These are phyloP conservation scores for Drosophila infuscata DNA, from an alignment of 2,888 invertebrate genomes.

Conservation along the genomic window DNA sequence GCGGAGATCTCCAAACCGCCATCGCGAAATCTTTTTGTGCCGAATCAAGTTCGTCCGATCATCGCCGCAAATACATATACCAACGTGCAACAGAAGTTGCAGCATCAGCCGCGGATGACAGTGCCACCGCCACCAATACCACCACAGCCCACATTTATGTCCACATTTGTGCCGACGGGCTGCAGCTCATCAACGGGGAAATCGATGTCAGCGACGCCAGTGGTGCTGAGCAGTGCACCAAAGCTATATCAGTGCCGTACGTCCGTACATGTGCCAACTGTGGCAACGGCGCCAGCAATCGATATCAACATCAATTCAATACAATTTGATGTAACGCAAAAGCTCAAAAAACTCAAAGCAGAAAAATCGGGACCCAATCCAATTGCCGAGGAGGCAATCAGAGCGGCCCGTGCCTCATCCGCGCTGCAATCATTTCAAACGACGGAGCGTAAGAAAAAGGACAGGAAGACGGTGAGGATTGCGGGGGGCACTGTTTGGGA, in stretches of 20 bases:
- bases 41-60: constrained; percentile 87
- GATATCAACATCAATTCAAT: constrained; percentile 86
- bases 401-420: constrained; percentile 87
- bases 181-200: constrained; percentile 60
- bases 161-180: constrained; percentile 84
- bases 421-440: constrained; percentile 87
- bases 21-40: constrained; percentile 85
- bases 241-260: constrained; percentile 88
- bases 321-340: constrained; percentile 87
- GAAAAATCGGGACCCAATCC: constrained; percentile 88
- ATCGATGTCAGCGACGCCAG: constrained; percentile 84
- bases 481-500: constrained; percentile 99
- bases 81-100: constrained; percentile 89
- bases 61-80: constrained; percentile 91
- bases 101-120: constrained; percentile 84
- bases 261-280: constrained; percentile 83
- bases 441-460: constrained; percentile 86
- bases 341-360: constrained; percentile 88
- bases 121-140: constrained; percentile 83
- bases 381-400: constrained; percentile 88
- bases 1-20: constrained; percentile 90
- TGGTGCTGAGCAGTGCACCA: constrained; percentile 90
- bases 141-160: constrained; percentile 84
- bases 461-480: constrained; percentile 90
- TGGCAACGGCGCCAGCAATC: constrained; percentile 76